These are phyloP conservation scores for Himantopus leucocephalus DNA, from an alignment of 2,113 vertebrate genomes.

Conservation along the genomic window DNA sequence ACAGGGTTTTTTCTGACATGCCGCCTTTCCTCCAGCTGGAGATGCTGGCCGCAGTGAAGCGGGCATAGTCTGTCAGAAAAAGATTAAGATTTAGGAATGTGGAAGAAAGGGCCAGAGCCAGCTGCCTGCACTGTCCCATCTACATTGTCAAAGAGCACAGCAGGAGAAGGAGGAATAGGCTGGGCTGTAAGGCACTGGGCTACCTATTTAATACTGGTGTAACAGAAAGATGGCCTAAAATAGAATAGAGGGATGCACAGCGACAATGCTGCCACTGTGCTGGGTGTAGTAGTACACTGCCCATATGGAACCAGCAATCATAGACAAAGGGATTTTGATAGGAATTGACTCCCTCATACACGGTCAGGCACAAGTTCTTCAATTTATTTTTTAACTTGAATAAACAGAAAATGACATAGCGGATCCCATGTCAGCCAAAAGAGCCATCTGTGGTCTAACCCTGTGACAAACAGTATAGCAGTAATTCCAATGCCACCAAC, in stretches of 20 bases:
- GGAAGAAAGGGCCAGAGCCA: background rate
- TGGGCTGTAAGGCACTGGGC: background rate
- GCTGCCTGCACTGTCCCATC: background rate
- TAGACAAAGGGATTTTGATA: background rate
- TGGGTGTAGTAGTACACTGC: background rate
- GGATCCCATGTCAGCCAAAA: constrained; percentile 65
- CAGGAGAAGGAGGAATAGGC: background rate
- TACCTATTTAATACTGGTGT: background rate
- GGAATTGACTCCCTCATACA: background rate
- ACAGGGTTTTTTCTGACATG: background rate
- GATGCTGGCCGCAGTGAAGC: background rate
- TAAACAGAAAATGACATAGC: constrained; percentile 46
- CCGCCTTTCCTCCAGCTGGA: background rate
- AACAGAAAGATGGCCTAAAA: background rate
- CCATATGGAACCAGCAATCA: background rate
- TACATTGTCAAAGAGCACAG: background rate
- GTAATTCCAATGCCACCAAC: constrained; percentile 61
- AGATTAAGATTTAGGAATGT: background rate
- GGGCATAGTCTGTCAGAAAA: background rate
- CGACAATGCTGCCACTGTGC: background rate
- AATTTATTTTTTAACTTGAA: constrained; percentile 51
- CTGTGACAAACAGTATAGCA: constrained; percentile 56
- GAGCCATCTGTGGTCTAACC: constrained; percentile 62
- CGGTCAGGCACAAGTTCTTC: background rate
- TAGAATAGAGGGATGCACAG: background rate